Conservation (phyloP, 2,797 vertebrate species). For the Enteromius treurensis region DNA sequence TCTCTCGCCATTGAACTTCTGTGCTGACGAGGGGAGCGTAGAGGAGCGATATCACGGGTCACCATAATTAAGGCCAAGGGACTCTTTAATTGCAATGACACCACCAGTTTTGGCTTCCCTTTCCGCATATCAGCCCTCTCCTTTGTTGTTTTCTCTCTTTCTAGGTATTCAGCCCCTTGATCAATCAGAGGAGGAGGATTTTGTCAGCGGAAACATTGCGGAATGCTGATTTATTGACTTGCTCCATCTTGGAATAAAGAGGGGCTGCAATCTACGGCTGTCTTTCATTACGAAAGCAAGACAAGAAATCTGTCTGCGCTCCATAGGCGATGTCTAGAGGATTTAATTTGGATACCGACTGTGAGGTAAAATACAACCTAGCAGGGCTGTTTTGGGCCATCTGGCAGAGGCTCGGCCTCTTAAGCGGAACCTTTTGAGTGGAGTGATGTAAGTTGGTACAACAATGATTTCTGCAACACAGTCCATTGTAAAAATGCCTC, state of each 20-base stretch:
- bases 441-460: slow-evolving; percentile 81
- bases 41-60: slow-evolving; percentile 85
- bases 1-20: slow-evolving; percentile 88
- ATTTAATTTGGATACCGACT: slow-evolving; percentile 76
- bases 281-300: slow-evolving; percentile 68
- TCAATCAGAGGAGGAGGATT: slow-evolving; percentile 78
- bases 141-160: slow-evolving; percentile 77
- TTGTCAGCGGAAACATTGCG: slow-evolving; percentile 57
- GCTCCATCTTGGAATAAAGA: slow-evolving; percentile 52
- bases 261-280: slow-evolving; percentile 61
- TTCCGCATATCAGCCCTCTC: slow-evolving; percentile 80
- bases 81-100: slow-evolving; percentile 97
- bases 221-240: slow-evolving; percentile 67
- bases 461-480: slow-evolving; percentile 93
- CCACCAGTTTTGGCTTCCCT: slow-evolving; percentile 89
- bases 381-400: slow-evolving; percentile 73
- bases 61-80: slow-evolving; percentile 97
- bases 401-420: slow-evolving; percentile 78
- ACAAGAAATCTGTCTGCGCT: slow-evolving; percentile 72
- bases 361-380: slow-evolving; percentile 78
- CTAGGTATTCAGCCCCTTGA: slow-evolving; percentile 82
- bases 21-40: slow-evolving; percentile 71
- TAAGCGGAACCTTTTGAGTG: slow-evolving; percentile 74
- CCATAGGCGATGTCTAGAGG: slow-evolving; percentile 73
- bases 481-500: slow-evolving; percentile 96